These are phyloP conservation scores for Polypterus senegalus DNA, from an alignment of 2,113 vertebrate species.

Conservation along the genomic window DNA sequence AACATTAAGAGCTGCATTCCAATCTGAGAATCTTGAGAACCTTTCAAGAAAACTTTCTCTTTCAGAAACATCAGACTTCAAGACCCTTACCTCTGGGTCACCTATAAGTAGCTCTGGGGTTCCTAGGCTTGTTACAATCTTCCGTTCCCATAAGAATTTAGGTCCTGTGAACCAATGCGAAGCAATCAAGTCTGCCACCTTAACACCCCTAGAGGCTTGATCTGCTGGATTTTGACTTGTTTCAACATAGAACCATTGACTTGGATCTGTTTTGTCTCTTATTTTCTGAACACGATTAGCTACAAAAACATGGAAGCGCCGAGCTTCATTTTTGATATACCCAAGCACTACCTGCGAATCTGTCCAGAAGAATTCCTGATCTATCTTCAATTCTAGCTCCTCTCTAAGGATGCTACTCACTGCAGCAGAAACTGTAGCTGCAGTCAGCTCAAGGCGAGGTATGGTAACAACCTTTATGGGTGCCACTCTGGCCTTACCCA, in stretches of 20 bases:
- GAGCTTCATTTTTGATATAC: too few species aligned
- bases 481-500: too few species aligned
- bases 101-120: conserved; percentile 12
- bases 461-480: too few species aligned
- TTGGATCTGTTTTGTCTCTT: conserved; percentile 8
- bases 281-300: conserved; percentile 13
- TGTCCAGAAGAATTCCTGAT: conserved; percentile 15
- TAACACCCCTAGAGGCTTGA: conserved; percentile 14
- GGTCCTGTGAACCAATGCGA: conserved; percentile 19
- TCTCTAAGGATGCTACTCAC: too few species aligned
- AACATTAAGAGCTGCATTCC: too few species aligned
- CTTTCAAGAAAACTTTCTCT: too few species aligned
- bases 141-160: conserved; percentile 11
- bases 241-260: conserved; percentile 11
- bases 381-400: too few species aligned
- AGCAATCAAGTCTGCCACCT: conserved; percentile 10
- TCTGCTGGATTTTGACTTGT: conserved; percentile 18
- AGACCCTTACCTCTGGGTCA: too few species aligned
- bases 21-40: too few species aligned
- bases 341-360: conserved; percentile 9
- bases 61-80: too few species aligned
- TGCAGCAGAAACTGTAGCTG: too few species aligned
- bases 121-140: conserved; percentile 15
- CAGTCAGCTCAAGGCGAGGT: too few species aligned
- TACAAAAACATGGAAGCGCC: conserved; percentile 16